A percentile compares a stretch with the other conserved stretches of the same genome.
phyloP scores from a whole-genome alignment of 1,140 invertebrate species.

The Camponotus pennsylvanicus region DNA sequence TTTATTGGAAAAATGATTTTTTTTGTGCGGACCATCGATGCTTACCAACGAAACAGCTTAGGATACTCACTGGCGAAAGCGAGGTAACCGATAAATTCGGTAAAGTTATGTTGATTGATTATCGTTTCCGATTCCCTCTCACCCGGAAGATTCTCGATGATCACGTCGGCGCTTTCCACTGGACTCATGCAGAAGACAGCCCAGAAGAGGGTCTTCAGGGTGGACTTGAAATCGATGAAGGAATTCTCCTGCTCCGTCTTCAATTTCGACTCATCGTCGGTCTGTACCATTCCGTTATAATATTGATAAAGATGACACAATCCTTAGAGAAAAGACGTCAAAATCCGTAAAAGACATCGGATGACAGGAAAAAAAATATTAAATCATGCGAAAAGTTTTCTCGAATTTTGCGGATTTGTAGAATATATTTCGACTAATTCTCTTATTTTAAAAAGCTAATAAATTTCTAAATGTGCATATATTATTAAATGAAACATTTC shows the following conservation, averaged over 20 bases:
- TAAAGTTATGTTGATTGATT: conserved; percentile 87
- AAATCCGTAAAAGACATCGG: not conserved
- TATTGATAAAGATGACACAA: conserved; percentile 86
- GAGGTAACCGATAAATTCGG: conserved; percentile 88
- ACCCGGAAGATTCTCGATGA: conserved; percentile 87
- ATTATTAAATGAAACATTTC: not conserved
- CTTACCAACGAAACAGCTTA: not conserved
- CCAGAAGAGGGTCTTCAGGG: conserved; percentile 92
- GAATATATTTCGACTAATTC: not conserved
- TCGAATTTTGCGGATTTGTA: not conserved
- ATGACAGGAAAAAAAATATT: not conserved
- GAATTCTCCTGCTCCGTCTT: conserved; percentile 84
- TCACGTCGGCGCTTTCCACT: conserved; percentile 89
- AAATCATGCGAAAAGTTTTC: not conserved
- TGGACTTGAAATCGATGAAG: conserved; percentile 87
- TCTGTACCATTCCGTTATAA: conserved; percentile 88
- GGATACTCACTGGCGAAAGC: conserved; percentile 86
- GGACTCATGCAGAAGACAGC: conserved; percentile 91
- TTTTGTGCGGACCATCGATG: not conserved
- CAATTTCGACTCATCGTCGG: conserved; percentile 85
- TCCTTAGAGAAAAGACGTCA: conserved; percentile 67
- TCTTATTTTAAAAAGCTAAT: not conserved
- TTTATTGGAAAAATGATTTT: not conserved
- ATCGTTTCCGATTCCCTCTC: conserved; percentile 83
- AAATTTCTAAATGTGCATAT: not conserved